Evolutionary conservation across 2,888 invertebrate species (phyloP), one percentile per base, ranked within the genome.

Genomic region (Pachliopta kotzebuea): DNA sequence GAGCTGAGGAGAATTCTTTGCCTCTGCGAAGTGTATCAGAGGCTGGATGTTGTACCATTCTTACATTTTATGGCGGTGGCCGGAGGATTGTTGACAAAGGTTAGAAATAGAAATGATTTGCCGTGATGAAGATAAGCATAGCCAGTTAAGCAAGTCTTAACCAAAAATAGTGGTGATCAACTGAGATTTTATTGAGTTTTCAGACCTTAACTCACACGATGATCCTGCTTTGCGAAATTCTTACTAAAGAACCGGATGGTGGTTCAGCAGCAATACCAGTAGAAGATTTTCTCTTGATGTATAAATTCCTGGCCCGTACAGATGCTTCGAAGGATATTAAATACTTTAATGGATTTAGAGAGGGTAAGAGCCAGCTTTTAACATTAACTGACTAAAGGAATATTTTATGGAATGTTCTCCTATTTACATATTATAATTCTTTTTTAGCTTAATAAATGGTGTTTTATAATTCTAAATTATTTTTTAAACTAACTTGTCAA

Each of bases 191-290:
- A 37, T 6, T 37, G 37, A n/a, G 20, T 50, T 77, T 83, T 1
- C 83, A 96, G 94, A 94, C 93, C 74, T 88, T 96, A 20, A 94
- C 95, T 3, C 94, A 95, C 76, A 95, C 96, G 0, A 96, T 97
- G 96, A 94, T 94, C 55, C 90, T 95, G 69, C 90, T 97, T 23
- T 97, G 97, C 80, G 96, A 97, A 78, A 92, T 96, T 0, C 86
- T 97, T 60, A 96, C 96, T 0, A 94, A 95, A 68, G 97, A 97
- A 76, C 95, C 96, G 0, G 97, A 97, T 65, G 97, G 97, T 0
- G 96, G 96, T 0, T 94, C 95, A 0, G 94, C 96, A 0, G 94
- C 95, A 72, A 94, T 97, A 53, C 93, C 95, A 0, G 83, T 94
- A 4, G 85, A 93, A 29, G 90, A 93, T 37, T 96, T 96, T 74